Conservation (phyloP, 2,888 invertebrate genomes). For the Drosophila phalerata region DNA sequence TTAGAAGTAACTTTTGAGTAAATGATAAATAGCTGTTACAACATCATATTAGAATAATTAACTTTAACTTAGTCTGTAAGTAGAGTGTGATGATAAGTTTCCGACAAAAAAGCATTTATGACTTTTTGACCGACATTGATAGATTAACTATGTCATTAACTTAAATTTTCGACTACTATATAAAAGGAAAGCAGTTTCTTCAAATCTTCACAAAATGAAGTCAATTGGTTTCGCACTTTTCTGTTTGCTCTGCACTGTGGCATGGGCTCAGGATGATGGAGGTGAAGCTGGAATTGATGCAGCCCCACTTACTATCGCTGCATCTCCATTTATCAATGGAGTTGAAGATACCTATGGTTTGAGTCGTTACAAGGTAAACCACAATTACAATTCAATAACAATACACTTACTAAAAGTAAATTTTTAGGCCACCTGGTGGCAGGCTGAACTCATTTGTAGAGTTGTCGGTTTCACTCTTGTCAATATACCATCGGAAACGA, state of each 20-base stretch:
- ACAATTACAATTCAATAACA: background rate
- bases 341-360: background rate
- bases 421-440: slow-evolving; percentile 10
- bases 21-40: background rate
- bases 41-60: no score
- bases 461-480: background rate
- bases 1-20: background rate
- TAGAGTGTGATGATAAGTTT: background rate
- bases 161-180: background rate
- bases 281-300: background rate
- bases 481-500: background rate
- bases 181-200: background rate
- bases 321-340: background rate
- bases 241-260: slow-evolving; percentile 10
- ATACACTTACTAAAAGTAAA: background rate
- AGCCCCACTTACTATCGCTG: background rate
- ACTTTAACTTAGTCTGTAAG: background rate
- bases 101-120: background rate
- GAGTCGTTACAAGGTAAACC: background rate
- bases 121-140: slow-evolving; percentile 9
- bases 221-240: slow-evolving; percentile 1
- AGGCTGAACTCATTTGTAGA: slow-evolving; percentile 13
- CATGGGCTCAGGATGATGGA: slow-evolving; percentile 2
- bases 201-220: slow-evolving; percentile 14
- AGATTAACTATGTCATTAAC: background rate